Evolutionary conservation across 30 jellyfish, hydroid and myxozoan species (phyloP), one percentile per base, ranked within the genome.

Genomic region (Calvadosia cruxmelitensis): DNA sequence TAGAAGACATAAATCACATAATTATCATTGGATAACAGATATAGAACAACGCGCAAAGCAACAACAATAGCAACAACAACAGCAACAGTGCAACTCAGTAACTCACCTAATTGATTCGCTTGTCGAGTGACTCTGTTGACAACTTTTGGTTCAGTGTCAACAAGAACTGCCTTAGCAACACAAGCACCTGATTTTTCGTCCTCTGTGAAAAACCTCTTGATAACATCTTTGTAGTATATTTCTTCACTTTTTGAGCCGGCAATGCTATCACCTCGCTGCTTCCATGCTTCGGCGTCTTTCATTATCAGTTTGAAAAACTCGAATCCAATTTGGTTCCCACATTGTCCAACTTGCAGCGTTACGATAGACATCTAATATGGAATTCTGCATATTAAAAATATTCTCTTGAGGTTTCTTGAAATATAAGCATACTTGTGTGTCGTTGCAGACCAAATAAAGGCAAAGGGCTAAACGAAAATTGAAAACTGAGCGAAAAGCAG

Each of bases 241-340:
- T 30, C 62, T 87, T 75, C 57, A 42, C 10, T 42, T 42, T 42
- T 10, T 5, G 57, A 5, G 57, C 20, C 20, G 15, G 57, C 57
- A n/a, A n/a, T n/a, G n/a, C n/a, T n/a, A n/a, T n/a, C n/a, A 5
- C 15, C 10, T 42, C 20, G 10, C 10, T 5, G 10, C 15, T 42
- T 42, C 15, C 15, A 10, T 5, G 57, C 10, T 5, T 10, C 10
- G 57, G 20, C 20, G 57, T 87, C 96, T 27, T 70, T 42, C 31
- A 52, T 51, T 12, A 87, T 64, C 53, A 66, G 51, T 1, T 81
- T 42, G 49, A 87, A 87, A 30, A 87, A 65, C n/a, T 69, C 92
- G n/a, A 83, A 52, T 1, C 96, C 96, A 50, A 80, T 68, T 57
- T 87, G 96, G 66, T 87, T 87, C 15, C 96, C 96, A 67, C 96